phyloP scores from a whole-genome alignment of 2,113 vertebrate species.

The Dicaeum eximium region DNA sequence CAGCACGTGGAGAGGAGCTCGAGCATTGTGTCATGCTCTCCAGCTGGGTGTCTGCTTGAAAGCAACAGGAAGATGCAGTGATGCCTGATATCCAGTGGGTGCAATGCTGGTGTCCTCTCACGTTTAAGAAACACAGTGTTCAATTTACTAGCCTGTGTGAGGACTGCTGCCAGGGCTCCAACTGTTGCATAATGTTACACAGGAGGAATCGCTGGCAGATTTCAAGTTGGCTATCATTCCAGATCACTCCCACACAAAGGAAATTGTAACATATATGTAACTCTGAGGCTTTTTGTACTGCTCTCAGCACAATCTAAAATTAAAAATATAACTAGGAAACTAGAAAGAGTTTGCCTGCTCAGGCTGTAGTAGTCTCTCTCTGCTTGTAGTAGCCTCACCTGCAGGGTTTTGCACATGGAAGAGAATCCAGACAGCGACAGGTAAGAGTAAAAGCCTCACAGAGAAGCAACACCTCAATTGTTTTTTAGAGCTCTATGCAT shows the following conservation, averaged over 20 bases:
- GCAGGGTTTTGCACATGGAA: background rate
- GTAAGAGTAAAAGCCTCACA: background rate
- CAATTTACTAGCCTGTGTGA: background rate
- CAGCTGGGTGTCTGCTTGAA: background rate
- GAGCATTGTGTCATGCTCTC: background rate
- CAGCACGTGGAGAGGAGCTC: background rate
- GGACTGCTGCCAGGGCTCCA: constrained; percentile 25
- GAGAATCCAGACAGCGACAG: background rate
- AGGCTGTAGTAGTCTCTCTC: background rate
- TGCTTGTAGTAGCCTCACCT: background rate
- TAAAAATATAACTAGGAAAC: background rate
- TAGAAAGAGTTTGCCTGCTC: background rate
- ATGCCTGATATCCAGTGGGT: background rate
- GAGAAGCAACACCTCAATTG: background rate
- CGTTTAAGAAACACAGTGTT: background rate
- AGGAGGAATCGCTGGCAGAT: constrained; percentile 43
- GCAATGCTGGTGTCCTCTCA: background rate
- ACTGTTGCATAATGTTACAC: constrained; percentile 52
- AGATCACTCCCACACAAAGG: constrained; percentile 57
- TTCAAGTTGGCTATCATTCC: constrained; percentile 53
- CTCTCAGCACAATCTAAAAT: constrained; percentile 27
- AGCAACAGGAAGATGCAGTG: background rate
- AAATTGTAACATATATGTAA: constrained; percentile 31
- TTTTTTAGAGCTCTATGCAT: background rate
- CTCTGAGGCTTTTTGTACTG: constrained; percentile 23